These are phyloP conservation scores for Muntiacus muntjak DNA, from an alignment of 2,113 vertebrate species.

Conservation along the genomic window DNA sequence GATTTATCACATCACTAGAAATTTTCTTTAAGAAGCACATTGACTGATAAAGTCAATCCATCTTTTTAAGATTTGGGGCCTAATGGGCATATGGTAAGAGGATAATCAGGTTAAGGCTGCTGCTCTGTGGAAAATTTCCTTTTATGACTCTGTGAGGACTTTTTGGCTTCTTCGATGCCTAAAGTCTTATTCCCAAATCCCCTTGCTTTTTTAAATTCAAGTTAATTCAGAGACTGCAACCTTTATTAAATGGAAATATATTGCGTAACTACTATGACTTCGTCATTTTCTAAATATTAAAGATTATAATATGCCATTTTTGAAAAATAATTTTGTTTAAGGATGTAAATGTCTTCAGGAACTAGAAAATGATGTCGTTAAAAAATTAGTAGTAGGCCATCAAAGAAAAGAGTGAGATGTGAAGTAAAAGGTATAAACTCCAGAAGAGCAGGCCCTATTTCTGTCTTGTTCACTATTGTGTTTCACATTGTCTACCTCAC, in stretches of 20 bases:
- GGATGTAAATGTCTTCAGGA: not conserved
- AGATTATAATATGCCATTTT: not conserved
- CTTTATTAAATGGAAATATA: not conserved
- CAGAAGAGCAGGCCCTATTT: fast-evolving
- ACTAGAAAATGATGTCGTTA: not conserved
- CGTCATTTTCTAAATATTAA: not conserved
- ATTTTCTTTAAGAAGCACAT: not conserved
- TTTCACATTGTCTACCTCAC: not conserved
- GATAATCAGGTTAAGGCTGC: not conserved
- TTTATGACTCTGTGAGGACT: not conserved
- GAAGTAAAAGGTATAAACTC: not conserved
- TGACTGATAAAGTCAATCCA: not conserved
- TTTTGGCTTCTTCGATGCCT: not conserved
- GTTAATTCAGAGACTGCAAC: not conserved
- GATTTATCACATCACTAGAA: not conserved
- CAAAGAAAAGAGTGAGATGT: not conserved
- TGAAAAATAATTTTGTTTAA: not conserved
- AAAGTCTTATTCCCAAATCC: not conserved
- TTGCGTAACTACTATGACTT: not conserved
- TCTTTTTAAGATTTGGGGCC: conserved; percentile 28
- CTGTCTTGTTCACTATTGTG: not conserved
- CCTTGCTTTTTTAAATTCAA: not conserved
- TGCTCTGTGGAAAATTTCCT: not conserved
- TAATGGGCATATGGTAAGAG: not conserved
- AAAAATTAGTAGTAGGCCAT: not conserved